These are phyloP conservation scores for Dolichomitus sp. DNA, from an alignment of 2,888 invertebrate species.

Conservation along the genomic window DNA sequence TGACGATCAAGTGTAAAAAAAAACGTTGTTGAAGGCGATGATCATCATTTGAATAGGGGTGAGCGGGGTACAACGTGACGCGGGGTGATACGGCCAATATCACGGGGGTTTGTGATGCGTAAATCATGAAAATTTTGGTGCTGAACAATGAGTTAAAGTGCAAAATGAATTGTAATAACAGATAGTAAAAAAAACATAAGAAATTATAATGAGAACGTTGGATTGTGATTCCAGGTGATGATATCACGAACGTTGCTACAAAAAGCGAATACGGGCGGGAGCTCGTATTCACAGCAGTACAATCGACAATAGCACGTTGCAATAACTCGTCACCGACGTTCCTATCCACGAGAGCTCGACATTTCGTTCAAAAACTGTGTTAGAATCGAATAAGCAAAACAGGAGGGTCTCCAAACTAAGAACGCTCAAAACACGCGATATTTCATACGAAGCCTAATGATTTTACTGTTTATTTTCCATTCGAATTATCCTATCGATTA, in stretches of 20 bases:
- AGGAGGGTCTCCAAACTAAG: slow-evolving; percentile 40
- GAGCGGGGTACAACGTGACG: no score
- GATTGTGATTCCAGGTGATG: slow-evolving; percentile 27
- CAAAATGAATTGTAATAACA: no score
- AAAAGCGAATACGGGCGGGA: slow-evolving; percentile 29
- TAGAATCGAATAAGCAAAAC: slow-evolving; percentile 12
- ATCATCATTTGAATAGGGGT: no score
- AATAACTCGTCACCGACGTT: slow-evolving; percentile 54
- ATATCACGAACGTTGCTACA: slow-evolving; percentile 30
- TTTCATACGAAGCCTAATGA: slow-evolving; percentile 76
- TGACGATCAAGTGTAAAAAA: no score
- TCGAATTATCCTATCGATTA: slow-evolving; percentile 3
- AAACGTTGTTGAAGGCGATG: no score
- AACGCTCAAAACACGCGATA: slow-evolving; percentile 73
- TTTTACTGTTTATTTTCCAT: slow-evolving; percentile 68
- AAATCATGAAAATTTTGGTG: no score
- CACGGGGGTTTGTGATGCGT: no score
- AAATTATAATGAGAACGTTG: background rate
- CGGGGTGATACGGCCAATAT: no score
- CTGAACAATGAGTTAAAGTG: no score
- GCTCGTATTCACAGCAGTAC: slow-evolving; percentile 37
- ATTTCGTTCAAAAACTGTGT: slow-evolving; percentile 12
- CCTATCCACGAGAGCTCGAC: slow-evolving; percentile 28
- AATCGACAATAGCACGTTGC: slow-evolving; percentile 57
- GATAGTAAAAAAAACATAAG: no score